Conservation (phyloP, 1,140 invertebrate species). For the Psix sp. region DNA sequence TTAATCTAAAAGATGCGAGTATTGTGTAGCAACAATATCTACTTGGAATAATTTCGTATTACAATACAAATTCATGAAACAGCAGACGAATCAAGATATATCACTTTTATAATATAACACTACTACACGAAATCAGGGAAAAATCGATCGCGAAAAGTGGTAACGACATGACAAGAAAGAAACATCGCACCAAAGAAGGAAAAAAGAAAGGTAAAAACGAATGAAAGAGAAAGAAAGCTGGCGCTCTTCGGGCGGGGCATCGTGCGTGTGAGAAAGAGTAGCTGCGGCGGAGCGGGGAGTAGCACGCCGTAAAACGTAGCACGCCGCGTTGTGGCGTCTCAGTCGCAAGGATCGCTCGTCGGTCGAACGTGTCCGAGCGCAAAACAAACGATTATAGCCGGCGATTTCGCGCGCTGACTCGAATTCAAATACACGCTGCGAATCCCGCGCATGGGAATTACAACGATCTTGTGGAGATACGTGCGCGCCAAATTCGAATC, state of each 20-base stretch:
- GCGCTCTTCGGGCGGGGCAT: slow-evolving; percentile 48
- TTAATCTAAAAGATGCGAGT: too few species aligned
- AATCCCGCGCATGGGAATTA: neutral
- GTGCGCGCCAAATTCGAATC: slow-evolving; percentile 39
- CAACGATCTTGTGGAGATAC: neutral
- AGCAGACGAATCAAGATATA: too few species aligned
- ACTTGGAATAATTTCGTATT: too few species aligned
- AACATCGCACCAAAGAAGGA: neutral
- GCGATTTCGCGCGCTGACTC: slow-evolving; percentile 6
- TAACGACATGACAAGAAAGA: neutral
- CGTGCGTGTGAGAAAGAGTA: slow-evolving; percentile 57
- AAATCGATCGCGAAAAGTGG: slow-evolving; percentile 13
- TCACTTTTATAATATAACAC: too few species aligned
- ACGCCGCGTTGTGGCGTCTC: slow-evolving; percentile 53
- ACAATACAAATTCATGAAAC: too few species aligned
- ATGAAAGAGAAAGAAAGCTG: slow-evolving; percentile 9
- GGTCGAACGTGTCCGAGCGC: slow-evolving; percentile 41
- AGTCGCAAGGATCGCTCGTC: slow-evolving; percentile 57
- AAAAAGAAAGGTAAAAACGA: slow-evolving; percentile 5
- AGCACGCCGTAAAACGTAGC: slow-evolving; percentile 52
- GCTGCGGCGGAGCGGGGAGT: slow-evolving; percentile 32
- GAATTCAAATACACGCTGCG: slow-evolving; percentile 15
- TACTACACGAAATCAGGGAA: too few species aligned
- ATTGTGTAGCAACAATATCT: too few species aligned
- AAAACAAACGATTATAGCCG: slow-evolving; percentile 20